A percentile compares a stretch with the other conserved stretches of the same genome.
Evolutionary conservation across 1,140 invertebrate genomes (phyloP).

Genomic region (Ylistrum balloti): DNA sequence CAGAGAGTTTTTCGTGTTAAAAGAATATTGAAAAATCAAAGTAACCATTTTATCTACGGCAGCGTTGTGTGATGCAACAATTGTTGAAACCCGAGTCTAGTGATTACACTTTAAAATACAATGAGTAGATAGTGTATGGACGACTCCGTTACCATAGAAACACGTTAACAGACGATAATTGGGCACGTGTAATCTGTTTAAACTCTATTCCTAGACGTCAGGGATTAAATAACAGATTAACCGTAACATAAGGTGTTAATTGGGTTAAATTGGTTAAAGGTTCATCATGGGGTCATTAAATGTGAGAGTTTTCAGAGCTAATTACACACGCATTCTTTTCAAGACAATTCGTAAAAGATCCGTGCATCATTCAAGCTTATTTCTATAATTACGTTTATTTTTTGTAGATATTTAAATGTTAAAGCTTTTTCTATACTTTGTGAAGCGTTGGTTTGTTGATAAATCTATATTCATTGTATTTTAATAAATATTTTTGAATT

Average conservation of each 20-base stretch:
- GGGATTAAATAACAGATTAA: not conserved
- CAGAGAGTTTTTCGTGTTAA: no score
- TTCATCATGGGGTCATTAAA: not conserved
- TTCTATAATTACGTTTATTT: no score
- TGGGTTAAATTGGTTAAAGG: not conserved
- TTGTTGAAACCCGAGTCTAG: not conserved
- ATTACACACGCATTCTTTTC: not conserved
- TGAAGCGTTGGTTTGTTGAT: no score
- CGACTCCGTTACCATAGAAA: not conserved
- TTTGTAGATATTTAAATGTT: no score
- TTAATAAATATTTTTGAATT: no score
- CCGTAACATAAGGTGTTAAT: not conserved
- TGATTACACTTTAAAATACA: not conserved
- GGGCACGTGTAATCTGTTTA: not conserved
- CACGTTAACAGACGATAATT: not conserved
- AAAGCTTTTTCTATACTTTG: no score
- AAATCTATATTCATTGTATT: no score
- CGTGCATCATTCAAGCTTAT: no score
- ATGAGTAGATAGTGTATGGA: not conserved
- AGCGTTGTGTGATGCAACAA: no score
- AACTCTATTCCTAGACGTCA: not conserved
- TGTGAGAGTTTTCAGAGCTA: slow-evolving; percentile 16
- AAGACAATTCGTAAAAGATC: not conserved
- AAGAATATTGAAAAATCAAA: no score
- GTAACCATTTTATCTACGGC: no score